Evolutionary conservation across 2,888 invertebrate species (phyloP), one percentile per base, ranked within the genome.

Genomic region (Brachypterus glaber): DNA sequence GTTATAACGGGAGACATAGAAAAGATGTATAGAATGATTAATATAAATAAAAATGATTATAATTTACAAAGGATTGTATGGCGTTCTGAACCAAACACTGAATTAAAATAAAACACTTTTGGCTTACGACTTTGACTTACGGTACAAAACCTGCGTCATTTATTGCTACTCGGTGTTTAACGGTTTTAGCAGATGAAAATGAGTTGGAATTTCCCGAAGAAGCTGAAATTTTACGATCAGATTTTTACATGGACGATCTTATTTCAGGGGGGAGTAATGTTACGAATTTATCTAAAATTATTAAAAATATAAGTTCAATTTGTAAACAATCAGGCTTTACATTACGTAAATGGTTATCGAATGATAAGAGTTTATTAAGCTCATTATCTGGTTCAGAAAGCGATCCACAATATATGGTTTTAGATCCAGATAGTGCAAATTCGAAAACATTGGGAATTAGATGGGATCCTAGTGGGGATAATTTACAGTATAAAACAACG

Each of bases 171-270:
- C n/a, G n/a, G n/a, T n/a, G n/a, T n/a, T n/a, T n/a, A n/a, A n/a
- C n/a, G n/a, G n/a, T n/a, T n/a, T n/a, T n/a, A n/a, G n/a, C n/a
- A n/a, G n/a, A n/a, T n/a, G n/a, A n/a, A n/a, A n/a, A 29, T 39
- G 35, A 30, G 18, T 21, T 12, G 13, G 35, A 9, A 7, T 24
- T 30, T 16, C 36, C 37, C 17, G 34, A 2, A 25, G 40, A 29
- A 16, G 21, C 21, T 12, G 13, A 39, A 18, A 21, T 31, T 4
- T 41, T 43, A n/a, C 14, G n/a, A 13, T 30, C 29, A 2, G 27
- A 27, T 24, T 35, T 37, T 39, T 44, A 45, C 25, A 33, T 40
- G 7, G 39, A 42, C 25, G 40, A 40, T 25, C 29, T 43, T 12
- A 17, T 48, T 13, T 33, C 21, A 0, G 35, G 34, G 17, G 11